Evolutionary conservation across 2,888 invertebrate species (phyloP).

Genomic region (Nephrotoma guestfalica): DNA sequence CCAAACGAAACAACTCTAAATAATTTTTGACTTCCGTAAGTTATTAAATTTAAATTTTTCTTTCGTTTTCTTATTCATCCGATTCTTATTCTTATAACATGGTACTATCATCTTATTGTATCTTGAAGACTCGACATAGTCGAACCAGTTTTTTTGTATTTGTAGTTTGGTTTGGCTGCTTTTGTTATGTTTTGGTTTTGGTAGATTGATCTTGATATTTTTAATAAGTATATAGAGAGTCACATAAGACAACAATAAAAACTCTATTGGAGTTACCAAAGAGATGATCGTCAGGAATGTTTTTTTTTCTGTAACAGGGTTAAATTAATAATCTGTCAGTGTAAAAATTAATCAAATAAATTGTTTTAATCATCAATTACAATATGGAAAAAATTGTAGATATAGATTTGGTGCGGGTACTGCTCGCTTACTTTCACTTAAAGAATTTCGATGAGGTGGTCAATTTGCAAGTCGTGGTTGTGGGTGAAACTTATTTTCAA

Average conservation of each 20-base stretch:
- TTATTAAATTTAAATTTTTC: background rate
- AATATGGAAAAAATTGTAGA: background rate
- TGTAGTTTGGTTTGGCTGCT: background rate
- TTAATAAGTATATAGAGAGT: background rate
- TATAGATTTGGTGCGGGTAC: background rate
- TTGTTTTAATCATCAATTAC: background rate
- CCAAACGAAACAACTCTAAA: background rate
- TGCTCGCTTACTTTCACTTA: background rate
- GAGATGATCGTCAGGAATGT: background rate
- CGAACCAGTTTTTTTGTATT: background rate
- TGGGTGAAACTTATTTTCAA: too few relatives aligned
- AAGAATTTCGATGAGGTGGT: background rate
- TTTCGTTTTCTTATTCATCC: background rate
- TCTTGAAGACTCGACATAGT: background rate
- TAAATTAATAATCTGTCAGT: background rate
- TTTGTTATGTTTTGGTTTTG: background rate
- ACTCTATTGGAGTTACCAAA: background rate
- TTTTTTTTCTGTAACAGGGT: background rate
- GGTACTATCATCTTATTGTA: background rate
- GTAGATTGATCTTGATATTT: background rate
- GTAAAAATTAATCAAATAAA: background rate
- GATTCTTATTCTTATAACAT: background rate
- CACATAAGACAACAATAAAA: background rate
- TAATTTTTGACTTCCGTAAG: background rate
- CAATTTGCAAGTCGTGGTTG: too few relatives aligned